phyloP scores from a whole-genome alignment of 2,888 invertebrate species.

The Heliothis peltigera region DNA sequence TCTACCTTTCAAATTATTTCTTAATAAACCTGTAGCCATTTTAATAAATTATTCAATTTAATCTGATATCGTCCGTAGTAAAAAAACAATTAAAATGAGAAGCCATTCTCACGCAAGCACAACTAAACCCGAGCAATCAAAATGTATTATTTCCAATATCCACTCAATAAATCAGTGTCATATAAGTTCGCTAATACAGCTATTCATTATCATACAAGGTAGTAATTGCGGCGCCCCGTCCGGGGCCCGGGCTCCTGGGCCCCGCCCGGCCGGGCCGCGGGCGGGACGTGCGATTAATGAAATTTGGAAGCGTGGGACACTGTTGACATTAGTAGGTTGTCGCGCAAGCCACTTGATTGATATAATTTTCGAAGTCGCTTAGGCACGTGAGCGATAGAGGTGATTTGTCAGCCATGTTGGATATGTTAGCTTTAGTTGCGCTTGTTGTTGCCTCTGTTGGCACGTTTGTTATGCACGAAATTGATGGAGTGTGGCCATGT shows the following conservation, averaged over 20 bases:
- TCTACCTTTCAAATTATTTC: background rate
- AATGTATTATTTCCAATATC: slow-evolving; percentile 4
- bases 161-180: slow-evolving; percentile 22
- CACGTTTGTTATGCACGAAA: slow-evolving; percentile 4
- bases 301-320: slow-evolving; percentile 61
- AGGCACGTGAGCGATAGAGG: slow-evolving; percentile 50
- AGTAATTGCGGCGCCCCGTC: slow-evolving; percentile 62
- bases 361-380: slow-evolving; percentile 56
- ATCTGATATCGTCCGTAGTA: background rate
- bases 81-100: background rate
- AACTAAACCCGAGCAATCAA: background rate
- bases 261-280: slow-evolving; percentile 26
- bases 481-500: slow-evolving; percentile 11
- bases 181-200: slow-evolving; percentile 57
- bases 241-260: slow-evolving; percentile 39
- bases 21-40: background rate
- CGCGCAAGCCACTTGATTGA: slow-evolving; percentile 57
- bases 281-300: slow-evolving; percentile 61
- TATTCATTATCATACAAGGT: slow-evolving; percentile 61
- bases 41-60: too few species aligned
- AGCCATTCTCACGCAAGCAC: background rate
- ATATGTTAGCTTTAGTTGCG: slow-evolving; percentile 15
- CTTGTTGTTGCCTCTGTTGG: slow-evolving; percentile 13
- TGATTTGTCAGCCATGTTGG: slow-evolving; percentile 46
- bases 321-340: slow-evolving; percentile 64